Evolutionary conservation across 2,797 vertebrate genomes (phyloP), one percentile per base, ranked within the genome.

Genomic region (Zenarchopterus dispar): DNA sequence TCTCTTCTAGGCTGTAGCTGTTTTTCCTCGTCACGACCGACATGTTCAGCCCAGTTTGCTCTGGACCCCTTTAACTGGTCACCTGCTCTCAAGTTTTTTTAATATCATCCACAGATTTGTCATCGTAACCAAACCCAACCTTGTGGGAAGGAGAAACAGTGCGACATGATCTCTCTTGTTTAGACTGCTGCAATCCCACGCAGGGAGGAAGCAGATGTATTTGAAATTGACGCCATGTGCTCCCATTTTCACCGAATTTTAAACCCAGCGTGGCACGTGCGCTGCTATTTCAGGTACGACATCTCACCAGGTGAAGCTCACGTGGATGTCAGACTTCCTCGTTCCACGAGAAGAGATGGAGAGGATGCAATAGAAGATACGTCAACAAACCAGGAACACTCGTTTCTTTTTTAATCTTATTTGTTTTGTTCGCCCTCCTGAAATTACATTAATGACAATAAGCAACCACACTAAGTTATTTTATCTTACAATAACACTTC

Each of bases 241-340:
- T n/a, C 77, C 81, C 60, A 78, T 81, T 91, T 88, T 47, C 54
- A 67, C 60, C 24, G 62, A 70, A 77, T 59, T 67, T 68, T 71
- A 75, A 73, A 73, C 75, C 43, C 48, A 45, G 46, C 75, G 73
- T 36, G 57, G 18, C 18, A 39, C 31, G 45, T 47, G 64, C 9
- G 60, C 50, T 69, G 84, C 85, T 89, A 86, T 87, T 90, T 88
- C 65, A 67, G 81, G 77, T 65, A 36, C 11, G 1, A 70, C 51
- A 63, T 75, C 78, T 77, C 76, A 84, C 66, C 75, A 84, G 83
- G 75, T 82, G 81, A 78, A 73, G 26, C 55, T 78, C 26, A 21
- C 36, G 43, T 23, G 24, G 67, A 4, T 63, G 50, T 55, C 51
- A 50, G 23, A 59, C 8, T 8, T 55, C 54, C 62, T 76, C 66